These are phyloP conservation scores for Mythimna ferrago DNA, from an alignment of 2,888 invertebrate genomes.

Conservation along the genomic window DNA sequence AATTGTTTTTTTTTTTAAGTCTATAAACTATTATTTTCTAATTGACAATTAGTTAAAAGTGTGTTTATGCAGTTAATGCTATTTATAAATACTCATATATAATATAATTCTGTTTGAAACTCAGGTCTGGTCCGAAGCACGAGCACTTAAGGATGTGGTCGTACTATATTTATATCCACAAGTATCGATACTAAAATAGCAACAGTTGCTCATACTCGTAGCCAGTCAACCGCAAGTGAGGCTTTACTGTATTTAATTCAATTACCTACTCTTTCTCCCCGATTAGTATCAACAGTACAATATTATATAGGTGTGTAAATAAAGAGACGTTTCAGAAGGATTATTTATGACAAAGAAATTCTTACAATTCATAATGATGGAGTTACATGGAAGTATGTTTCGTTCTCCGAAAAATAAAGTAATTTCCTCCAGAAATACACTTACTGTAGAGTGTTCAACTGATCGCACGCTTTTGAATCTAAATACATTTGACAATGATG, in stretches of 20 bases:
- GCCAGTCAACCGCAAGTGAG: constrained; percentile 27
- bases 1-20: neutral
- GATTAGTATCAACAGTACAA: constrained; percentile 1
- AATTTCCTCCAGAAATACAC: constrained; percentile 56
- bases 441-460: constrained; percentile 56
- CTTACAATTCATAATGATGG: constrained; percentile 46
- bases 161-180: constrained; percentile 19
- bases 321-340: constrained; percentile 21
- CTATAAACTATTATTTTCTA: no score
- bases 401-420: constrained; percentile 54
- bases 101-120: neutral
- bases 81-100: constrained; percentile 12
- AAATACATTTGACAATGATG: constrained; percentile 10
- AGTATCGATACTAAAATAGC: constrained; percentile 33
- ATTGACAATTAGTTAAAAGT: no score
- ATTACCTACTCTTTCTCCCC: constrained; percentile 18
- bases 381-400: constrained; percentile 47
- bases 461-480: constrained; percentile 26
- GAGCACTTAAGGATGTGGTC: constrained; percentile 11
- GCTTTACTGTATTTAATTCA: constrained; percentile 23
- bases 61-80: neutral
- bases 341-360: constrained; percentile 33
- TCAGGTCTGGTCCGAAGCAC: neutral
- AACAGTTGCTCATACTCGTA: constrained; percentile 8
- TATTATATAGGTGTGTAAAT: neutral